These are phyloP conservation scores for Temnothorax longispinosus DNA, from an alignment of 1,140 invertebrate species.

Conservation along the genomic window DNA sequence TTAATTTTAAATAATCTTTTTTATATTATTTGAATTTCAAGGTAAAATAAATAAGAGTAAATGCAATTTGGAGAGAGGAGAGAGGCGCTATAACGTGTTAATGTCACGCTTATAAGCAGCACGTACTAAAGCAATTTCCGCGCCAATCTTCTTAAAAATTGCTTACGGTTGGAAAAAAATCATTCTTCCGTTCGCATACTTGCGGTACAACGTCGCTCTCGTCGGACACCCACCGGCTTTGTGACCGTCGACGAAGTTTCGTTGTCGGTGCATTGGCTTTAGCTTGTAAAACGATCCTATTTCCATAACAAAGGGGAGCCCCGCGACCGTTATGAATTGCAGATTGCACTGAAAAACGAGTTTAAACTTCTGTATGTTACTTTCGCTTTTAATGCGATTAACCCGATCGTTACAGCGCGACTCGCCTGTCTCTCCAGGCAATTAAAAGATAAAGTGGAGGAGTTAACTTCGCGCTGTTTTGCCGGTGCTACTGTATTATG, in stretches of 20 bases:
- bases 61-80: background rate
- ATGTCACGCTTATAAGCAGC: background rate
- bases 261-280: slow-evolving; percentile 47
- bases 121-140: background rate
- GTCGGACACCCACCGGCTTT: slow-evolving; percentile 29
- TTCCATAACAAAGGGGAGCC: slow-evolving; percentile 57
- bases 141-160: slow-evolving; percentile 24
- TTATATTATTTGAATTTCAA: slow-evolving; percentile 3
- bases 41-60: background rate
- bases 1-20: background rate
- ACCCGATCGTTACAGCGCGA: slow-evolving; percentile 50
- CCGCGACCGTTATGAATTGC: slow-evolving; percentile 58
- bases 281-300: slow-evolving; percentile 62
- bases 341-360: slow-evolving; percentile 60
- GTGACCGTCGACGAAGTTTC: slow-evolving; percentile 38
- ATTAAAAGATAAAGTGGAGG: slow-evolving; percentile 54
- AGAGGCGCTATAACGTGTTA: background rate
- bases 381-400: slow-evolving; percentile 60
- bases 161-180: slow-evolving; percentile 17
- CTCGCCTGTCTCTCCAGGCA: slow-evolving; percentile 36
- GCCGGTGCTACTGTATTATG: slow-evolving; percentile 20
- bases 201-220: slow-evolving; percentile 21
- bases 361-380: slow-evolving; percentile 60
- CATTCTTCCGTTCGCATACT: slow-evolving; percentile 29
- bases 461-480: slow-evolving; percentile 42